phyloP scores from a whole-genome alignment of 2,797 vertebrate genomes.

The Falco naumanni region DNA sequence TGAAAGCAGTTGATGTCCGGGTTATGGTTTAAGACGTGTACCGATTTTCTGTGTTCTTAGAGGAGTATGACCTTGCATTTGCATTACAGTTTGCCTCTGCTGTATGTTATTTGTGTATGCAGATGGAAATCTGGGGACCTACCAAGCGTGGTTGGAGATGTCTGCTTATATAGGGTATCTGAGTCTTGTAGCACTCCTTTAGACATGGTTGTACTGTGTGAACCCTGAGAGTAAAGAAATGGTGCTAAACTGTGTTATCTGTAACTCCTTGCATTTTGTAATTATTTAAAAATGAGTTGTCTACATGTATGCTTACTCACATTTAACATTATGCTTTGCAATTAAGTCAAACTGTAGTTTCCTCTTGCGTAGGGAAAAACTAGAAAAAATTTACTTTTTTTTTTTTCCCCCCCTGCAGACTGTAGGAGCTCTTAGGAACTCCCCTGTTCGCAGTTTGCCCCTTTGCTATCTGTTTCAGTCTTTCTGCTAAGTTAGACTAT shows the following conservation, averaged over 20 bases:
- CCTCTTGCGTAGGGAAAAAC: background rate
- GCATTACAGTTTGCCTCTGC: background rate
- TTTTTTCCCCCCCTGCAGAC: background rate
- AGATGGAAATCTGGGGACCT: slow-evolving; percentile 6
- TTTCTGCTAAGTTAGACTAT: background rate
- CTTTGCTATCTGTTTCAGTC: background rate
- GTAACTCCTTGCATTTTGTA: background rate
- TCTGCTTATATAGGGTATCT: background rate
- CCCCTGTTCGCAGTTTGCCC: background rate
- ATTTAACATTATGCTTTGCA: background rate
- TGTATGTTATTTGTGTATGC: background rate
- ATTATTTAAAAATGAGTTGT: background rate
- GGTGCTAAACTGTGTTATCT: background rate
- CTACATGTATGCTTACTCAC: background rate
- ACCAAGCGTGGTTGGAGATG: background rate
- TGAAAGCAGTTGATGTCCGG: background rate
- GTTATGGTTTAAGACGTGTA: background rate
- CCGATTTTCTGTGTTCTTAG: background rate
- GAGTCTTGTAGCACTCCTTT: background rate
- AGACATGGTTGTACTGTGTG: background rate
- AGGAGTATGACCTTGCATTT: background rate
- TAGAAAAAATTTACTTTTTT: background rate
- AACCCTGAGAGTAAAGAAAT: background rate
- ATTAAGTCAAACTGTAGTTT: slow-evolving; percentile 22
- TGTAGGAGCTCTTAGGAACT: background rate